Percentiles rank a stretch among this genome's conserved stretches.
phyloP scores from a whole-genome alignment of 2,113 vertebrate genomes.

The Sus scrofa region DNA sequence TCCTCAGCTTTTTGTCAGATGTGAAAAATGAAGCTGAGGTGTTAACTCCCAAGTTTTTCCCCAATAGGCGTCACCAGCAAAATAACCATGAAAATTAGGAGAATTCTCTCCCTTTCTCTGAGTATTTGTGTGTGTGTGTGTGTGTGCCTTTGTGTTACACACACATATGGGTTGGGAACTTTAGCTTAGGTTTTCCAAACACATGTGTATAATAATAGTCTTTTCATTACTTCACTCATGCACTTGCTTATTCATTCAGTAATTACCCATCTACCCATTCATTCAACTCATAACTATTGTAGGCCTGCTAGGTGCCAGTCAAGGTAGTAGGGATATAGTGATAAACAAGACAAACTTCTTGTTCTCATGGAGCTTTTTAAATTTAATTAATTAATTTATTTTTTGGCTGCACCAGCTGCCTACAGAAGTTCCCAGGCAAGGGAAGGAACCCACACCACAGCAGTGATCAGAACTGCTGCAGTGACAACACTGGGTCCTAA shows the following conservation, averaged over 20 bases:
- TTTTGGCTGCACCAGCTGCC: no score
- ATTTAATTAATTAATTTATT: no score
- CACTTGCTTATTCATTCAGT: background rate
- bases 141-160: background rate
- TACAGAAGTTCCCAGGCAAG: no score
- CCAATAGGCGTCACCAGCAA: background rate
- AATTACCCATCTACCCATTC: background rate
- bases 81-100: slow-evolving; percentile 13
- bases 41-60: background rate
- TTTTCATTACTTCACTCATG: background rate
- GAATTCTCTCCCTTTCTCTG: background rate
- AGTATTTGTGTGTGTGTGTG: background rate
- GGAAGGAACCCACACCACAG: no score
- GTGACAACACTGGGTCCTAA: no score
- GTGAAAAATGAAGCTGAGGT: slow-evolving; percentile 32
- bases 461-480: no score
- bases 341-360: background rate
- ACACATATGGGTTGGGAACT: background rate
- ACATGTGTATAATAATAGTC: background rate
- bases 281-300: background rate
- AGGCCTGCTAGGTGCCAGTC: background rate
- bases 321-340: background rate
- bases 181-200: slow-evolving; percentile 30
- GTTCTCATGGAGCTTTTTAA: no score
- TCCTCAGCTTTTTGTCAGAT: background rate